Conservation (phyloP, 2,888 invertebrate species). For the Anaspis maculata region DNA sequence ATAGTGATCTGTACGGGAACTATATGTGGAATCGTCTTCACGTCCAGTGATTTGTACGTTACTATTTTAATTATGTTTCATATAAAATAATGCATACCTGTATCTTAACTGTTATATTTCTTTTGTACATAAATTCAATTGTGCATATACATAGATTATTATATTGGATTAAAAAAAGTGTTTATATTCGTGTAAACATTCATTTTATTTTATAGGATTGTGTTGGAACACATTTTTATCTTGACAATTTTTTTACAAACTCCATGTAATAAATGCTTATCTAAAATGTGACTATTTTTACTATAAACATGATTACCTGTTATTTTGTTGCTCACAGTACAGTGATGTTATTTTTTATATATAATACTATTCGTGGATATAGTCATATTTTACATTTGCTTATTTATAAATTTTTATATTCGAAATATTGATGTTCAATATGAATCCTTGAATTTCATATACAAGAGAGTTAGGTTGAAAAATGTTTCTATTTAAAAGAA, state of each 20-base stretch:
- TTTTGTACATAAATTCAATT: slow-evolving; percentile 43
- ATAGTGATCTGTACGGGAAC: slow-evolving; percentile 37
- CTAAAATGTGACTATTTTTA: slow-evolving; percentile 24
- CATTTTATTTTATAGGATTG: slow-evolving; percentile 29
- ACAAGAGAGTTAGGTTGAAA: slow-evolving; percentile 25
- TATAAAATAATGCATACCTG: slow-evolving; percentile 32
- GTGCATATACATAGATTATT: slow-evolving; percentile 41
- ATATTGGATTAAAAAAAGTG: slow-evolving; percentile 41
- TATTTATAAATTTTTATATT: slow-evolving; percentile 28
- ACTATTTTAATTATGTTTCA: slow-evolving; percentile 32
- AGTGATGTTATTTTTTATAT: no score
- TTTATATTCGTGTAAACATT: slow-evolving; percentile 37
- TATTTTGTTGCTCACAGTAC: slow-evolving; percentile 1
- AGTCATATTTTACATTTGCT: slow-evolving; percentile 24
- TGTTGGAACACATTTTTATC: slow-evolving; percentile 32
- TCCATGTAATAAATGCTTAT: slow-evolving; percentile 28
- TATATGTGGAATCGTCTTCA: slow-evolving; percentile 38
- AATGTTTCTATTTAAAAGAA: no score
- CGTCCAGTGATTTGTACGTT: slow-evolving; percentile 42
- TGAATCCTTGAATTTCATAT: slow-evolving; percentile 29
- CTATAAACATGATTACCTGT: neutral
- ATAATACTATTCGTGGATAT: slow-evolving; percentile 2
- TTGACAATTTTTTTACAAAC: slow-evolving; percentile 29
- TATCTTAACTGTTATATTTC: slow-evolving; percentile 32
- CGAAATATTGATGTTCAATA: slow-evolving; percentile 34